Conservation (phyloP, 1,140 invertebrate species). For the Holcopasites calliopsidis region DNA sequence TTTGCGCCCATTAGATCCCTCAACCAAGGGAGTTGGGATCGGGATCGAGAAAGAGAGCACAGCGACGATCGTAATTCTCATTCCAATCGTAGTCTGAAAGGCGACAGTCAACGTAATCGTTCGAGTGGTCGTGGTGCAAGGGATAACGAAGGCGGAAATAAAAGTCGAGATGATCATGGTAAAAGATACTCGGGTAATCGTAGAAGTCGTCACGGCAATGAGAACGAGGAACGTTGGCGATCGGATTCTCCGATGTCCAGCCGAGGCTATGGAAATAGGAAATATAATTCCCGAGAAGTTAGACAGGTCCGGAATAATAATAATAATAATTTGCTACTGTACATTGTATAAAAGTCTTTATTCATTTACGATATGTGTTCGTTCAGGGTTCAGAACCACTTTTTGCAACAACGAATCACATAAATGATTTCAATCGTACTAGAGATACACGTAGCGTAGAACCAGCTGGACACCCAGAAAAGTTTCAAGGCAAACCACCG, state of each 20-base stretch:
- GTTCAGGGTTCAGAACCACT: constrained; percentile 80
- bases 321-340: neutral
- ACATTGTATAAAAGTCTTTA: neutral
- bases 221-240: constrained; percentile 76
- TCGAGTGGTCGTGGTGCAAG: constrained; percentile 63
- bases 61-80: constrained; percentile 73
- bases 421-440: constrained; percentile 73
- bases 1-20: constrained; percentile 58
- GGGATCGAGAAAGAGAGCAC: constrained; percentile 63
- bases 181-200: constrained; percentile 73
- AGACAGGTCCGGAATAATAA: constrained; percentile 66
- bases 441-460: constrained; percentile 81
- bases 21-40: constrained; percentile 67
- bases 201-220: constrained; percentile 69
- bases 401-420: constrained; percentile 69
- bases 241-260: constrained; percentile 69
- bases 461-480: constrained; percentile 75
- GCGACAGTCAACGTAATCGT: constrained; percentile 66
- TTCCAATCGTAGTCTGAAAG: constrained; percentile 70
- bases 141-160: constrained; percentile 63
- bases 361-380: constrained; percentile 23
- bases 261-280: constrained; percentile 69
- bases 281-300: constrained; percentile 69
- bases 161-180: constrained; percentile 71
- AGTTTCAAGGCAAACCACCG: constrained; percentile 80